Evolutionary conservation across 2,113 vertebrate genomes (phyloP).

Genomic region (Eurystomus gularis): DNA sequence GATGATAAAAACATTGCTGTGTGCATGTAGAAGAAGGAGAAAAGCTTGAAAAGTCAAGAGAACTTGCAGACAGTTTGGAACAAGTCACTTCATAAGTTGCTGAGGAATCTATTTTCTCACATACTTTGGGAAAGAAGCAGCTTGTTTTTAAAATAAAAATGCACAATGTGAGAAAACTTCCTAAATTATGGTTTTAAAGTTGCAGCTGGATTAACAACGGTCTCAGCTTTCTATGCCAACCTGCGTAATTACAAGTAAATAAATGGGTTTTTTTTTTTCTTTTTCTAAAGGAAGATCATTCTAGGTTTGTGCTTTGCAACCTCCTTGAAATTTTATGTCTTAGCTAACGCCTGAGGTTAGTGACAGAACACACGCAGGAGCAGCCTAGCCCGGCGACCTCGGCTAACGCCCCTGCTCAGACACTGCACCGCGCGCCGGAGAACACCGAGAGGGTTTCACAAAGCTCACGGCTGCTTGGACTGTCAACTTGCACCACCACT

Average conservation of each 20-base stretch:
- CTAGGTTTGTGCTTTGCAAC: not conserved
- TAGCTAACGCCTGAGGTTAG: not conserved
- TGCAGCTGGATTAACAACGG: not conserved
- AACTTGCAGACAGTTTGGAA: not conserved
- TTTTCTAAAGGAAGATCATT: not conserved
- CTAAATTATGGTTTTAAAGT: not conserved
- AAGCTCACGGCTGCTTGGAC: not conserved
- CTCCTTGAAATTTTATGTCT: not conserved
- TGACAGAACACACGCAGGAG: not conserved
- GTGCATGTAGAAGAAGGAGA: not conserved
- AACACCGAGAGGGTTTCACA: not conserved
- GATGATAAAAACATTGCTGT: not conserved
- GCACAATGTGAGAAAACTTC: not conserved
- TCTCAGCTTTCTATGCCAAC: not conserved
- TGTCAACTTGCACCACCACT: not conserved
- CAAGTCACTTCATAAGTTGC: not conserved
- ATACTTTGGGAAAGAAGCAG: not conserved
- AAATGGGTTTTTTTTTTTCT: not conserved
- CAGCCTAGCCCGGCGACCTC: not conserved
- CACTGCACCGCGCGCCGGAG: not conserved
- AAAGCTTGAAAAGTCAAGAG: not conserved
- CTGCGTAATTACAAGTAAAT: not conserved
- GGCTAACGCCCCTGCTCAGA: not conserved
- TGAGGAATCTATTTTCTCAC: conserved; percentile 13
- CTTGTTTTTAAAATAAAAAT: conserved; percentile 8